These are phyloP conservation scores for Pimephales promelas DNA, from an alignment of 2,113 vertebrate genomes.

Conservation along the genomic window DNA sequence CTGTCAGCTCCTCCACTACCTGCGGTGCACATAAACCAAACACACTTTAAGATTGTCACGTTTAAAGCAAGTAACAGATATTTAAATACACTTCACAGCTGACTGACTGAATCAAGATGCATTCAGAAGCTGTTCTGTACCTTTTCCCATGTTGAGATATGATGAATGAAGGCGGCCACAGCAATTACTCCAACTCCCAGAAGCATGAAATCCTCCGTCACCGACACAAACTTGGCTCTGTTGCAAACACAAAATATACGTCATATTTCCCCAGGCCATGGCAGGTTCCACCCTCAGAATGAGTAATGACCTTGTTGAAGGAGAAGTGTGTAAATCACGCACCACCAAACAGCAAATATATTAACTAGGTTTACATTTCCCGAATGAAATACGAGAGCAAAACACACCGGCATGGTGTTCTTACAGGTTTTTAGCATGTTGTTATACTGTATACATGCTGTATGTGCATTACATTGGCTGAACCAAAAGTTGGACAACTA, in stretches of 20 bases:
- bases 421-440: not conserved
- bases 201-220: slow-evolving; percentile 94
- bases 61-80: not conserved
- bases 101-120: not conserved
- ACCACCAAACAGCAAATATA: not conserved
- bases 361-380: not conserved
- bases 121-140: slow-evolving; percentile 66
- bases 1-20: slow-evolving; percentile 83
- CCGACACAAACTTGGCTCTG: slow-evolving; percentile 86
- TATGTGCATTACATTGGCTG: too few species aligned
- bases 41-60: not conserved
- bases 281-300: not conserved
- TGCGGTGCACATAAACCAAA: slow-evolving; percentile 58
- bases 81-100: not conserved
- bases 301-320: not conserved
- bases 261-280: not conserved
- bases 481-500: not conserved
- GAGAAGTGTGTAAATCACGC: not conserved
- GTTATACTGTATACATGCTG: not conserved
- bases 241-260: slow-evolving; percentile 43
- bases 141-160: slow-evolving; percentile 78
- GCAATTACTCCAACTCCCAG: slow-evolving; percentile 86
- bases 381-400: not conserved
- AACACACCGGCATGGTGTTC: not conserved
- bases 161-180: slow-evolving; percentile 82